Evolutionary conservation across 2,888 invertebrate genomes (phyloP).

Genomic region (Xiphydria camelus): DNA sequence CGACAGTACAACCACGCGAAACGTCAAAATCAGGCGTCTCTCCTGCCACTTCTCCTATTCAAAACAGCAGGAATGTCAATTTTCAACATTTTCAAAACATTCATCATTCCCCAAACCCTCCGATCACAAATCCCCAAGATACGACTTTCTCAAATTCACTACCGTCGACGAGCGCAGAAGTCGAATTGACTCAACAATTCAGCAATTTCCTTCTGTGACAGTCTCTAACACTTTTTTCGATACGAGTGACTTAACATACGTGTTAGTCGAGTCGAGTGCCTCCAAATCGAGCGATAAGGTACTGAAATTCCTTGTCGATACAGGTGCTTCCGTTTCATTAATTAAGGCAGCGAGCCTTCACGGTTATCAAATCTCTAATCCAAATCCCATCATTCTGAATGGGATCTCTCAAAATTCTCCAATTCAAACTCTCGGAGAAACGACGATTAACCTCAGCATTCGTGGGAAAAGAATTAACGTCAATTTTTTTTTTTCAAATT

Average conservation of each 20-base stretch:
- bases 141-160: conserved; percentile 9
- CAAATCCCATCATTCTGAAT: not conserved
- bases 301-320: conserved; percentile 13
- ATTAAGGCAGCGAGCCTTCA: conserved; percentile 5
- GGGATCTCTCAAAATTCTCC: conserved; percentile 3
- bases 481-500: conserved; percentile 5
- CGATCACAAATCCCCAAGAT: not conserved
- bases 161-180: too few species aligned
- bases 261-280: conserved; percentile 3
- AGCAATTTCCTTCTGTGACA: not conserved
- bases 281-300: conserved; percentile 6
- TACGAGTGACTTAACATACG: conserved; percentile 5
- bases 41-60: not conserved
- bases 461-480: too few species aligned
- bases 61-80: not conserved
- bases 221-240: not conserved
- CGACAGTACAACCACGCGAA: too few species aligned
- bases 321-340: conserved; percentile 15
- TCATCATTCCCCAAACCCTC: not conserved
- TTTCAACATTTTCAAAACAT: not conserved
- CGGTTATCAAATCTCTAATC: not conserved
- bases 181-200: not conserved
- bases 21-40: conserved; percentile 1
- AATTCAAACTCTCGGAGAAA: conserved; percentile 1
- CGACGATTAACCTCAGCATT: not conserved